phyloP scores from a whole-genome alignment of 2,113 vertebrate species.

The Zosterops lateralis region DNA sequence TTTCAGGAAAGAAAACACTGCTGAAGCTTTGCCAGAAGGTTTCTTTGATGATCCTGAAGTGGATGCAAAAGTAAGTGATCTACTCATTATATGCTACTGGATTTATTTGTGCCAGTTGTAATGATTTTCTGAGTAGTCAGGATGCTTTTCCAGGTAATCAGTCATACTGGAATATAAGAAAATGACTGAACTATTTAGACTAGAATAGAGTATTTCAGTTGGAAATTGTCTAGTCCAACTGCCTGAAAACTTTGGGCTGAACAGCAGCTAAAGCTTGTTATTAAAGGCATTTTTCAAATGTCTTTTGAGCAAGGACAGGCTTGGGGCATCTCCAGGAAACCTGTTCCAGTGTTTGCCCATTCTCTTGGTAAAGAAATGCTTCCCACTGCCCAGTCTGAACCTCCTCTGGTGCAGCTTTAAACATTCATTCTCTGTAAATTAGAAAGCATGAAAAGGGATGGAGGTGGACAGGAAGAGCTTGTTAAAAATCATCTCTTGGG shows the following conservation, averaged over 20 bases:
- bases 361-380: background rate
- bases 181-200: background rate
- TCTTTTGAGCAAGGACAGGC: background rate
- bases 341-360: background rate
- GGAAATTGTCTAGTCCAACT: background rate
- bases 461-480: background rate
- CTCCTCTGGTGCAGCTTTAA: background rate
- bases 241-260: background rate
- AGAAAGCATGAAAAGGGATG: background rate
- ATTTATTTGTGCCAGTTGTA: background rate
- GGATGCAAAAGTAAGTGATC: slow-evolving; percentile 81
- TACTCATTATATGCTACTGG: background rate
- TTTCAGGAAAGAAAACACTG: slow-evolving; percentile 83
- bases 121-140: background rate
- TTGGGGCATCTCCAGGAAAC: background rate
- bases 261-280: background rate
- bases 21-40: slow-evolving; percentile 92
- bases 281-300: background rate
- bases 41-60: slow-evolving; percentile 97
- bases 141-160: background rate
- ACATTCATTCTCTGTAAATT: background rate
- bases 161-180: background rate
- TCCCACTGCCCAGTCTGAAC: background rate
- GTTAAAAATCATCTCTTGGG: background rate
- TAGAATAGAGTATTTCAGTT: background rate